Percentiles rank a stretch among this genome's conserved stretches.
Evolutionary conservation across 2,888 invertebrate genomes (phyloP).

Genomic region (Pedicia rivosa): DNA sequence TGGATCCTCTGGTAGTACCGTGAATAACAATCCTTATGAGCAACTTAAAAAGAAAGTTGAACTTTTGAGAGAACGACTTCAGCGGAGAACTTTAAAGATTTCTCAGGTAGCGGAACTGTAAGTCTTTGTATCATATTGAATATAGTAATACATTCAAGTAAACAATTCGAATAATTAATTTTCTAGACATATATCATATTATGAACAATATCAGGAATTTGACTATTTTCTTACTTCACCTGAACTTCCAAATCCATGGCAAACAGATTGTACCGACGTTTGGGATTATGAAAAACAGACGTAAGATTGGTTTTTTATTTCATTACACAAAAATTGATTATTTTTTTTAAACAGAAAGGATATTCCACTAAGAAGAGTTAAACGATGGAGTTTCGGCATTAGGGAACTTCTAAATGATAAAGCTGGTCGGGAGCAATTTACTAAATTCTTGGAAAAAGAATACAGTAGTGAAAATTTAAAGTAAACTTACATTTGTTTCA

Average conservation of each 20-base stretch:
- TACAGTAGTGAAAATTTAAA: slow-evolving; percentile 98
- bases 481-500: too few species aligned
- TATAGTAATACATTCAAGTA: too few species aligned
- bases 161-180: too few species aligned
- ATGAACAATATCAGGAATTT: slow-evolving; percentile 91
- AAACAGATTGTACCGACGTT: slow-evolving; percentile 84
- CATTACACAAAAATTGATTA: too few species aligned
- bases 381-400: slow-evolving; percentile 94
- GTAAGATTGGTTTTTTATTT: too few species aligned
- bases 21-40: slow-evolving; percentile 30
- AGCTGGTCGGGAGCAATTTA: slow-evolving; percentile 92
- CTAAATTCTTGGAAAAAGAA: slow-evolving; percentile 90
- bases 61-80: slow-evolving; percentile 59
- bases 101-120: slow-evolving; percentile 90
- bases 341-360: slow-evolving; percentile 50
- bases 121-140: too few species aligned
- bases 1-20: slow-evolving; percentile 29
- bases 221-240: slow-evolving; percentile 87
- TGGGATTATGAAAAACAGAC: slow-evolving; percentile 94
- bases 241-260: slow-evolving; percentile 95
- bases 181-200: slow-evolving; percentile 78
- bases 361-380: slow-evolving; percentile 80
- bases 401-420: slow-evolving; percentile 88
- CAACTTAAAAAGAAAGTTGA: slow-evolving; percentile 47
- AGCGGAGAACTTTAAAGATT: slow-evolving; percentile 74